Conservation (phyloP, 2,113 vertebrate genomes). For the Aptenodytes forsteri region DNA sequence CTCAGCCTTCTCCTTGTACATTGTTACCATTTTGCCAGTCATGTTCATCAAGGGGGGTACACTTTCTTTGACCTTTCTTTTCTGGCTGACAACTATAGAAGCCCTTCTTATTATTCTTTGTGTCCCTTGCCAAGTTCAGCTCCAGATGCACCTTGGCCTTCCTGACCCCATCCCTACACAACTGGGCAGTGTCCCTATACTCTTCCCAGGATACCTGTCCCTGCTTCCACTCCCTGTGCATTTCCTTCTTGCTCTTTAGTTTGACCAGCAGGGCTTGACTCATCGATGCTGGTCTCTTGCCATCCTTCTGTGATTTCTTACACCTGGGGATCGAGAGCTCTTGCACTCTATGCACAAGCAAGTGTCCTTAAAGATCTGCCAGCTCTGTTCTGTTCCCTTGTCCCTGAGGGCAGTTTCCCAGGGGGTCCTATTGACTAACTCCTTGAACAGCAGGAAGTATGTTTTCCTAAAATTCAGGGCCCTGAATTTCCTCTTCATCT, state of each 20-base stretch:
- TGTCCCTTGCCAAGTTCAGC: neutral
- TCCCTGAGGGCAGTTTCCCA: neutral
- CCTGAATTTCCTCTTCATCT: neutral
- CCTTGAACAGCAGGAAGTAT: neutral
- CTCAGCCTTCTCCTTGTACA: neutral
- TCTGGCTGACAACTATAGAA: neutral
- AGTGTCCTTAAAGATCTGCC: neutral
- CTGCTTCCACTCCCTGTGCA: neutral
- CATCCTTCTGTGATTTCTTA: neutral
- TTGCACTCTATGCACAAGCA: neutral
- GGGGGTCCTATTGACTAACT: neutral
- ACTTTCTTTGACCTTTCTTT: neutral
- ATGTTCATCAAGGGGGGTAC: neutral
- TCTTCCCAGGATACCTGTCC: neutral
- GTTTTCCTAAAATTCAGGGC: neutral
- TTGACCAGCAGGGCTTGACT: neutral
- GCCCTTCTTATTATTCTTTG: neutral
- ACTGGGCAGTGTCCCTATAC: fast-evolving
- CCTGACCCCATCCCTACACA: neutral
- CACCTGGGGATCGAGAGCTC: neutral
- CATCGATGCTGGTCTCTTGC: neutral
- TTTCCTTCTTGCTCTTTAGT: neutral
- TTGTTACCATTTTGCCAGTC: neutral
- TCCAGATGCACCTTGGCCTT: neutral
- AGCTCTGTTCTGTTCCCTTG: neutral